phyloP scores from a whole-genome alignment of 2,888 invertebrate species.

The Koerneria pararmatus region DNA sequence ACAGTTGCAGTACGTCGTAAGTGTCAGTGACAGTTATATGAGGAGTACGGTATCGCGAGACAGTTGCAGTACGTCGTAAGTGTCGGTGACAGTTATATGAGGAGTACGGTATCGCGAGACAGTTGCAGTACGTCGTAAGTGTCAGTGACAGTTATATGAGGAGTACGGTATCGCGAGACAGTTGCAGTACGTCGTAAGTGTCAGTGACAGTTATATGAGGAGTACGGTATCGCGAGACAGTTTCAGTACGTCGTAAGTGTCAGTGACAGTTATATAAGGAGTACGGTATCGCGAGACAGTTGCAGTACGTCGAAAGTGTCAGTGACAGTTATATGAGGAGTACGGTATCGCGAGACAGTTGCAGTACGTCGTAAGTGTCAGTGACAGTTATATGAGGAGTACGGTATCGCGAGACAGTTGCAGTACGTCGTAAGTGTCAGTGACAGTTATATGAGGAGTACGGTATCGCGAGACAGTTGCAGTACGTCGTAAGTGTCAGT shows the following conservation, averaged over 20 bases:
- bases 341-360: slow-evolving; percentile 28
- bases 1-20: slow-evolving; percentile 39
- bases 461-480: slow-evolving; percentile 29
- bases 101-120: slow-evolving; percentile 21
- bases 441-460: background rate
- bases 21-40: slow-evolving; percentile 34
- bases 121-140: slow-evolving; percentile 38
- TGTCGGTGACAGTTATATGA: slow-evolving; percentile 33
- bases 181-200: slow-evolving; percentile 38
- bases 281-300: slow-evolving; percentile 26
- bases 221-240: slow-evolving; percentile 25
- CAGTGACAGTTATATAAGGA: slow-evolving; percentile 28
- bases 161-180: slow-evolving; percentile 26
- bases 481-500: slow-evolving; percentile 39
- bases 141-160: slow-evolving; percentile 34
- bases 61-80: slow-evolving; percentile 40
- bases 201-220: slow-evolving; percentile 30
- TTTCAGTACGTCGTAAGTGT: slow-evolving; percentile 40
- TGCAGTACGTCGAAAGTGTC: slow-evolving; percentile 40
- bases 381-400: slow-evolving; percentile 26
- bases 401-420: slow-evolving; percentile 28
- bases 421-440: slow-evolving; percentile 31
- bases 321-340: slow-evolving; percentile 28
- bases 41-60: slow-evolving; percentile 10
- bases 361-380: slow-evolving; percentile 39